Evolutionary conservation across 2,113 vertebrate species (phyloP).

Genomic region (Silurus glanis): DNA sequence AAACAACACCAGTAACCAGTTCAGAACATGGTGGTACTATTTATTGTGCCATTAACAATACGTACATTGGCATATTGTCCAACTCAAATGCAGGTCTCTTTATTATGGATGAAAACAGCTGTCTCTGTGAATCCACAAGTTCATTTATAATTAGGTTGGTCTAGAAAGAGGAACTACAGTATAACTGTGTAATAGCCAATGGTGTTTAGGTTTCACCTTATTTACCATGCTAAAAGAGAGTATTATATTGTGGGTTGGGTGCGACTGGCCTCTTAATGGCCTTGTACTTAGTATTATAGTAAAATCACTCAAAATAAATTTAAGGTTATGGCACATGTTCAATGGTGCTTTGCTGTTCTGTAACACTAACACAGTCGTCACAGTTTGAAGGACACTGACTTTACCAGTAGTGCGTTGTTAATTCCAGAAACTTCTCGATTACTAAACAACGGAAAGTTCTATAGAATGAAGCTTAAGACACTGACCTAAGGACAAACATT

Average conservation of each 20-base stretch:
- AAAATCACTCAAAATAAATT: background rate
- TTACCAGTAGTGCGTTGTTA: background rate
- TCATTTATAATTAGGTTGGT: background rate
- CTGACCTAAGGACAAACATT: background rate
- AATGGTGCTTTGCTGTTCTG: background rate
- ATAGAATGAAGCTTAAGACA: background rate
- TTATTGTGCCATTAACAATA: background rate
- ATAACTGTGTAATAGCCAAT: background rate
- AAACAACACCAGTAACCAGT: background rate
- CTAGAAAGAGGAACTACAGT: background rate
- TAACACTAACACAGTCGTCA: background rate
- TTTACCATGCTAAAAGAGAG: background rate
- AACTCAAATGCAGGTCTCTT: background rate
- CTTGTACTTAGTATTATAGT: conserved; percentile 4
- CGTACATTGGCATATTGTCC: background rate
- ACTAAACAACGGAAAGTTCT: too few species aligned
- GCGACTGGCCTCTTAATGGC: background rate
- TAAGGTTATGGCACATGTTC: conserved; percentile 6
- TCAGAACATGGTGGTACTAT: background rate
- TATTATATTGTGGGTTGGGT: conserved; percentile 8
- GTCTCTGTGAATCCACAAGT: background rate
- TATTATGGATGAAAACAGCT: background rate
- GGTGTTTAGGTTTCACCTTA: background rate
- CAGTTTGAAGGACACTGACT: conserved; percentile 3
- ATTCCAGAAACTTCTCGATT: background rate